phyloP scores from a whole-genome alignment of 2,888 invertebrate genomes.

The Apodemia hepburni region DNA sequence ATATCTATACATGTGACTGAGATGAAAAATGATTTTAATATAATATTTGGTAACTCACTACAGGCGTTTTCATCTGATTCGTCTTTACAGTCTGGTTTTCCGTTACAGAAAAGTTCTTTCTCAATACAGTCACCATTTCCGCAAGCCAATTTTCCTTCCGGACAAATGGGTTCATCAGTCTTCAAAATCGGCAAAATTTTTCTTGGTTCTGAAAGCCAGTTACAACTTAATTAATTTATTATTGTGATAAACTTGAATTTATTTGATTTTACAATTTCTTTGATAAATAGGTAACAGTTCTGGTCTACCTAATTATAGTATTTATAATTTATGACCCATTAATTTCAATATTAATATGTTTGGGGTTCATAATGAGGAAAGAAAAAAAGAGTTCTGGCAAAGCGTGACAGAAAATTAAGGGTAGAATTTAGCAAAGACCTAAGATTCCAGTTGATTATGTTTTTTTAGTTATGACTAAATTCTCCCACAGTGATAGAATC shows the following conservation, averaged over 20 bases:
- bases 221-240: neutral
- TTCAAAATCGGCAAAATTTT: conserved; percentile 93
- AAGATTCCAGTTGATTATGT: neutral
- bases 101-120: conserved; percentile 95
- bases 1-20: neutral
- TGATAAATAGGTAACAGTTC: neutral
- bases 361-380: conserved; percentile 34
- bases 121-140: conserved; percentile 96
- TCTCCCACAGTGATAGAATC: neutral
- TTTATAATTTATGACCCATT: neutral
- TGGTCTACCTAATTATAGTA: neutral
- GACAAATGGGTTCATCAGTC: conserved; percentile 95
- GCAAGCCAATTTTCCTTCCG: conserved; percentile 94
- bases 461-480: neutral
- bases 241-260: neutral
- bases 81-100: conserved; percentile 95
- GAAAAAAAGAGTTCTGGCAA: conserved; percentile 46
- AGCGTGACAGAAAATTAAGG: conserved; percentile 44
- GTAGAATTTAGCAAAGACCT: conserved; percentile 9
- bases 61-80: conserved; percentile 97
- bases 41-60: conserved; percentile 88
- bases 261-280: neutral
- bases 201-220: conserved; percentile 87
- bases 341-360: neutral
- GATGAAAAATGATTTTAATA: neutral